Evolutionary conservation across 2,797 vertebrate genomes (phyloP).

Genomic region (Gobio occitaniae): DNA sequence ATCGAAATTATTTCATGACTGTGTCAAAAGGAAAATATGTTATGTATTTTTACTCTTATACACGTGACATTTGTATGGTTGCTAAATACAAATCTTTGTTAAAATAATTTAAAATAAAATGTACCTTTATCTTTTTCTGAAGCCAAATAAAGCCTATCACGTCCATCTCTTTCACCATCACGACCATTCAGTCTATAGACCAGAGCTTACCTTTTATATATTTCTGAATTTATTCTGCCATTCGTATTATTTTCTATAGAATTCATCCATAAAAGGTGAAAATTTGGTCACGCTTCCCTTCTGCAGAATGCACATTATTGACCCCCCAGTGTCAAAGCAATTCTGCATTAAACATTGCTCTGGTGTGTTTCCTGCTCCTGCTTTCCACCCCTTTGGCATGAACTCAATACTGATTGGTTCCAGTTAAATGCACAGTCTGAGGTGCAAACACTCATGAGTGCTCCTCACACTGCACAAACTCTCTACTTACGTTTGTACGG

Average conservation of each 20-base stretch:
- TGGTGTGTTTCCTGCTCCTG: constrained; percentile 8
- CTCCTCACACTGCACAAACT: neutral
- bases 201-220: neutral
- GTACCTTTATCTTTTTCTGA: neutral
- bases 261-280: neutral
- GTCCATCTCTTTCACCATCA: neutral
- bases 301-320: constrained; percentile 20
- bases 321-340: constrained; percentile 21
- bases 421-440: constrained; percentile 31
- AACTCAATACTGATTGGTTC: constrained; percentile 18
- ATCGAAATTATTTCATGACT: neutral
- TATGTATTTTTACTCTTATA: too few relatives aligned
- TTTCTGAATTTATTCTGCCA: neutral
- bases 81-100: too few relatives aligned
- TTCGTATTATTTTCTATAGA: neutral
- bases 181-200: neutral
- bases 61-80: too few relatives aligned
- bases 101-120: too few relatives aligned
- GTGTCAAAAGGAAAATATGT: neutral
- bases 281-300: constrained; percentile 7
- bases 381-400: constrained; percentile 17
- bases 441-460: neutral
- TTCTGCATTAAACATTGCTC: constrained; percentile 11
- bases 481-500: neutral
- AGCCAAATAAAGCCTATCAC: neutral